These are phyloP conservation scores for Miichthys miiuy DNA, from an alignment of 2,797 vertebrate species.

Conservation along the genomic window DNA sequence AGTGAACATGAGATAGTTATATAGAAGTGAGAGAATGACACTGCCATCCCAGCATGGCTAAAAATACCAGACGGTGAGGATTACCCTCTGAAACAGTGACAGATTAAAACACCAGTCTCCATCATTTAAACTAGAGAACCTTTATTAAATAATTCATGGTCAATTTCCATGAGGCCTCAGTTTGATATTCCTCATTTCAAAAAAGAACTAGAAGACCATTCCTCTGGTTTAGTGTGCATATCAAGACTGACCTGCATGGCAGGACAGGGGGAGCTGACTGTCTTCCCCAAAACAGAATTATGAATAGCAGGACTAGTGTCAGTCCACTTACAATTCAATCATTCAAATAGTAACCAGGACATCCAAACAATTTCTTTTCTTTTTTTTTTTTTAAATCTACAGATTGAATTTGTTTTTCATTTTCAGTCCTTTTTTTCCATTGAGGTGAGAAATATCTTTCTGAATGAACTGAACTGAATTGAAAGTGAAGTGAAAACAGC, in stretches of 20 bases:
- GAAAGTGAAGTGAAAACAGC: slow-evolving; percentile 63
- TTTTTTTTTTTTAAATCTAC: slow-evolving; percentile 9
- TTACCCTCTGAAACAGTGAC: slow-evolving; percentile 17
- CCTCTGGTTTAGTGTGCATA: slow-evolving; percentile 80
- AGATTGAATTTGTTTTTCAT: not conserved
- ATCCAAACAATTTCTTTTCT: not conserved
- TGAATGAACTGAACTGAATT: slow-evolving; percentile 48
- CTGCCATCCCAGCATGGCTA: not conserved
- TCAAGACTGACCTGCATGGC: slow-evolving; percentile 81
- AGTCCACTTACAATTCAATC: slow-evolving; percentile 64
- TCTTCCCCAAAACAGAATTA: slow-evolving; percentile 72
- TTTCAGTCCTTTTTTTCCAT: slow-evolving; percentile 4
- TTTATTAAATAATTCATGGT: slow-evolving; percentile 86
- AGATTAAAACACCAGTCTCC: slow-evolving; percentile 63
- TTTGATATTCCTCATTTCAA: slow-evolving; percentile 77
- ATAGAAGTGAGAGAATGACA: not conserved
- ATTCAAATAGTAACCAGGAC: slow-evolving; percentile 16
- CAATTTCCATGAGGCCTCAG: slow-evolving; percentile 79
- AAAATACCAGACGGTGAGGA: slow-evolving; percentile 6
- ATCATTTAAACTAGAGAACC: slow-evolving; percentile 80
- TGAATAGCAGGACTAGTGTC: slow-evolving; percentile 55
- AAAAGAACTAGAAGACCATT: slow-evolving; percentile 74
- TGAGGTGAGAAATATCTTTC: not conserved
- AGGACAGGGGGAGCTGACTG: slow-evolving; percentile 74
- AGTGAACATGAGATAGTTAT: not conserved